Evolutionary conservation across 2,797 vertebrate species (phyloP).

Genomic region (Alectoris magna): DNA sequence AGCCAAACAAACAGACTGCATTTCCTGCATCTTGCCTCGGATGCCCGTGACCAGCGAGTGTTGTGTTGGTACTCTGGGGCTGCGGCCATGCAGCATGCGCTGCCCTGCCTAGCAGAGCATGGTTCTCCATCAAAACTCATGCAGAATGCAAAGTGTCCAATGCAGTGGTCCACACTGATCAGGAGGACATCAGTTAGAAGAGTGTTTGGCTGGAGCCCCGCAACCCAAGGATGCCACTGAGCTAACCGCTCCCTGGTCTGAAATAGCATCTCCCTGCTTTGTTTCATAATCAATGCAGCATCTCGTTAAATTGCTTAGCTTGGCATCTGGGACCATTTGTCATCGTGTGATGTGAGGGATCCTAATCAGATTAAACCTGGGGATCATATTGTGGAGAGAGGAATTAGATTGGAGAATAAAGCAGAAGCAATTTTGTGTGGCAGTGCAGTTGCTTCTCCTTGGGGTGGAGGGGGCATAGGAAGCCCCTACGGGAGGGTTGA

Average conservation of each 20-base stretch:
- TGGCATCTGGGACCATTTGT: slow-evolving; percentile 49
- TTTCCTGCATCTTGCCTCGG: not conserved
- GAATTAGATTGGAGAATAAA: slow-evolving; percentile 43
- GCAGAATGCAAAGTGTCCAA: not conserved
- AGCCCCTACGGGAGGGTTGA: rapidly evolving
- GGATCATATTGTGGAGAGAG: slow-evolving; percentile 21
- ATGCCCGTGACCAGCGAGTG: rapidly evolving
- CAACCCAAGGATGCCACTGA: not conserved
- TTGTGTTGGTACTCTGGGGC: not conserved
- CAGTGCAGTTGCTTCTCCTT: not conserved
- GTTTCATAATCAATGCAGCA: not conserved
- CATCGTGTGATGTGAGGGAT: slow-evolving; percentile 7
- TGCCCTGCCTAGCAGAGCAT: not conserved
- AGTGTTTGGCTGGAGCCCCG: not conserved
- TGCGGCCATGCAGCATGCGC: rapidly evolving
- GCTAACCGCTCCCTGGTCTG: not conserved
- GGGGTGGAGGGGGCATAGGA: not conserved
- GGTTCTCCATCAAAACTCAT: not conserved
- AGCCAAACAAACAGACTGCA: not conserved
- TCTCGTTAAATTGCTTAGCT: slow-evolving; percentile 47
- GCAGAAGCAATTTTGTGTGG: slow-evolving; percentile 38
- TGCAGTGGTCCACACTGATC: not conserved
- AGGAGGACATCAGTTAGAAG: too few relatives aligned
- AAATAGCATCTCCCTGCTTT: not conserved
- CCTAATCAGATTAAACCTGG: slow-evolving; percentile 49